Conservation (phyloP, 2,113 vertebrate genomes). For the Triplophysa tibetana region DNA sequence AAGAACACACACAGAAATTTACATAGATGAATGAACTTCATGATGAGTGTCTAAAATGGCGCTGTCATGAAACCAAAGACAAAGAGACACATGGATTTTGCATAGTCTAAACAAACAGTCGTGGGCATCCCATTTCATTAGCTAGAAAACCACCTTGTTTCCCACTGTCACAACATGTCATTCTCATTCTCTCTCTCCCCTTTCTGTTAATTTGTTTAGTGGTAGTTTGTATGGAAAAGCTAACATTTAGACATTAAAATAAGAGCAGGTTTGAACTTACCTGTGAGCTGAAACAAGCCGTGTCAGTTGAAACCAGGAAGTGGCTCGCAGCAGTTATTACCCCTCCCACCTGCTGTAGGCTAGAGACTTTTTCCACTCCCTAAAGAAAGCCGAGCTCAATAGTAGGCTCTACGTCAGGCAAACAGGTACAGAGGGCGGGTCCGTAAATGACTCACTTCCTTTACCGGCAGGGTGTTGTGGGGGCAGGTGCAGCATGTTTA, state of each 20-base stretch:
- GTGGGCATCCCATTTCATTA: neutral
- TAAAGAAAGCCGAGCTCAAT: slow-evolving; percentile 37
- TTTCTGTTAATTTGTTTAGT: neutral
- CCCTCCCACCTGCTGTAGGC: slow-evolving; percentile 33
- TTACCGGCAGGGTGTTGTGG: slow-evolving; percentile 57
- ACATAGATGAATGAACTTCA: neutral
- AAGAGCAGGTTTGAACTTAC: slow-evolving; percentile 13
- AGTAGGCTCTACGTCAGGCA: slow-evolving; percentile 42
- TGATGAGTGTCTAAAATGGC: slow-evolving; percentile 3
- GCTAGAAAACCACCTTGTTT: neutral
- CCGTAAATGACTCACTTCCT: slow-evolving; percentile 57
- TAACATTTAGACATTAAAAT: neutral
- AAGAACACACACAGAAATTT: slow-evolving; percentile 3
- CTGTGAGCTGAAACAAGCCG: slow-evolving; percentile 1
- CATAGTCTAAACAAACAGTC: slow-evolving; percentile 55
- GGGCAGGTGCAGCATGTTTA: slow-evolving; percentile 50
- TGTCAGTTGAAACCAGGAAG: slow-evolving; percentile 45
- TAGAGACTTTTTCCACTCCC: slow-evolving; percentile 51
- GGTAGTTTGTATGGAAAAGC: neutral
- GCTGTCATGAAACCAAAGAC: slow-evolving; percentile 24
- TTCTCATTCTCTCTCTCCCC: neutral
- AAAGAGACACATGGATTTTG: slow-evolving; percentile 1
- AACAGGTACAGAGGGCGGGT: slow-evolving; percentile 64
- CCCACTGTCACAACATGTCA: neutral
- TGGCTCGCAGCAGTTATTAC: slow-evolving; percentile 32